Evolutionary conservation across 2,888 invertebrate species (phyloP).

Genomic region (Oeneis ivallda): DNA sequence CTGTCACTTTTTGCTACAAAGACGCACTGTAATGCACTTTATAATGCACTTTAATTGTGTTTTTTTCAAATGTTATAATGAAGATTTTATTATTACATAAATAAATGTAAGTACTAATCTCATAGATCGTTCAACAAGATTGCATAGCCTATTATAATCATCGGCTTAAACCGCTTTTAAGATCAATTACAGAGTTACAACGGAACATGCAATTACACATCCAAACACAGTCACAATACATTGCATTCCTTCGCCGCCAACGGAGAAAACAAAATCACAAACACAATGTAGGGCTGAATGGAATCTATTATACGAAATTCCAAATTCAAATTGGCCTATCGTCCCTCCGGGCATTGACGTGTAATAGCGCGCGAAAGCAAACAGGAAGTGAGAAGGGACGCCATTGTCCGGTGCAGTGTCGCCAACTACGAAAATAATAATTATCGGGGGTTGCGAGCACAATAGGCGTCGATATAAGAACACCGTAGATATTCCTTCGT

Average conservation of each 20-base stretch:
- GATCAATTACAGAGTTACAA: conserved; percentile 36
- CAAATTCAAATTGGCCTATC: conserved; percentile 79
- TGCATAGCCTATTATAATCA: conserved; percentile 16
- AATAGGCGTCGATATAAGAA: conserved; percentile 17
- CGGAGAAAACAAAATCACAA: conserved; percentile 63
- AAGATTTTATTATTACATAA: neutral
- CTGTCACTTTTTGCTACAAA: no score
- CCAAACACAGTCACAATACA: conserved; percentile 47
- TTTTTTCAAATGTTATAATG: no score
- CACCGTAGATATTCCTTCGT: neutral
- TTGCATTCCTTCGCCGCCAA: conserved; percentile 38
- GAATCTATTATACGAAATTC: conserved; percentile 70
- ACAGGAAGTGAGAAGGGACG: conserved; percentile 75
- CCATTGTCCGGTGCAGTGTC: conserved; percentile 76
- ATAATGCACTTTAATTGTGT: no score
- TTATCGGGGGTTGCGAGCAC: conserved; percentile 74
- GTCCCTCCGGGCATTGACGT: conserved; percentile 73
- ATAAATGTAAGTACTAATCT: neutral
- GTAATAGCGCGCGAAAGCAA: conserved; percentile 81
- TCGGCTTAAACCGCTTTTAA: conserved; percentile 26
- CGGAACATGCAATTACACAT: conserved; percentile 39
- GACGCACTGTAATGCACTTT: no score
- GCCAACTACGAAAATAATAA: conserved; percentile 81
- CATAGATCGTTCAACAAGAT: neutral
- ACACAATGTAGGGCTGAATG: conserved; percentile 60